phyloP scores from a whole-genome alignment of 2,113 vertebrate species.

The Pseudopodoces humilis region DNA sequence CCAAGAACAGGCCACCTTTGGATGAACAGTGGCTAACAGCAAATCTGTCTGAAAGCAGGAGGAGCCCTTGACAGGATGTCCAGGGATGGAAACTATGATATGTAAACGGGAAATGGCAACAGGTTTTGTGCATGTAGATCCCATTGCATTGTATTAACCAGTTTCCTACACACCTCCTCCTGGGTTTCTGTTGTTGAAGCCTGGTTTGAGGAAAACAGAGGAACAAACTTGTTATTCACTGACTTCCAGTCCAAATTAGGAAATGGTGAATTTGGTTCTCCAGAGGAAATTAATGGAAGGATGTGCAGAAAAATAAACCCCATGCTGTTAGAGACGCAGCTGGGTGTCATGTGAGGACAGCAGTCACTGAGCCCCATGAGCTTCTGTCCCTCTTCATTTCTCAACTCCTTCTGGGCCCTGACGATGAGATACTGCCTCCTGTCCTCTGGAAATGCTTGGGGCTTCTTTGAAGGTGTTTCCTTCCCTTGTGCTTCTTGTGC shows the following conservation, averaged over 20 bases:
- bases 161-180: background rate
- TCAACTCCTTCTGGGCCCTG: background rate
- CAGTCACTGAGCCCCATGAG: rapidly evolving
- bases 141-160: background rate
- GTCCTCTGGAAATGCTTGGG: rapidly evolving
- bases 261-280: background rate
- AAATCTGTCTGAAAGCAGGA: background rate
- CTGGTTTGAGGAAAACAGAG: background rate
- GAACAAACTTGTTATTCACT: background rate
- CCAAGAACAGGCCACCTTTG: background rate
- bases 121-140: background rate
- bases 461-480: background rate
- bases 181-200: background rate
- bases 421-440: background rate
- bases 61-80: background rate
- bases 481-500: background rate
- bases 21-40: background rate
- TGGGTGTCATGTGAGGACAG: background rate
- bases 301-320: background rate
- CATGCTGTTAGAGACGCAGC: background rate
- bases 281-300: background rate
- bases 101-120: background rate
- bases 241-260: background rate
- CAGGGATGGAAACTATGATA: background rate
- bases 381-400: background rate